phyloP scores from a whole-genome alignment of 2,113 vertebrate genomes.

The Oenanthe oenanthe region DNA sequence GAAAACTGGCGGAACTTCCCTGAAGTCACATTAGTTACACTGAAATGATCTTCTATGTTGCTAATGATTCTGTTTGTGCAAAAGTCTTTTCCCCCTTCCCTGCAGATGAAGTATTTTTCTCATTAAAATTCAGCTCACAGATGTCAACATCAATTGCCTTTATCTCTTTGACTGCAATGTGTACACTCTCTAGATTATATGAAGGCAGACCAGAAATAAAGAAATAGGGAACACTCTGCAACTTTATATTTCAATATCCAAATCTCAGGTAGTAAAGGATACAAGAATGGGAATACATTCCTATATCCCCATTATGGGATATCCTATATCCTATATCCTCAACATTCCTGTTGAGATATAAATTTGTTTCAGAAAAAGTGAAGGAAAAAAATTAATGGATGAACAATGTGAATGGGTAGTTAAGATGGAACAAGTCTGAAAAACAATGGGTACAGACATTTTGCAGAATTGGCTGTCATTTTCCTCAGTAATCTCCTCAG shows the following conservation, averaged over 20 bases:
- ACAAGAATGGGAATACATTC: background rate
- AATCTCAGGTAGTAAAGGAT: background rate
- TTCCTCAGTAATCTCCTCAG: background rate
- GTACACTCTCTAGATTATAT: background rate
- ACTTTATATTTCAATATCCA: background rate
- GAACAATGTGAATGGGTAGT: background rate
- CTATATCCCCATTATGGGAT: background rate
- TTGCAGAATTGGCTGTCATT: background rate
- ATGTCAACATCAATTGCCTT: background rate
- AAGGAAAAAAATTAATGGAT: background rate
- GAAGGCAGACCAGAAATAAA: background rate
- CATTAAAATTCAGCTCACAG: constrained; percentile 20
- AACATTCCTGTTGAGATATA: background rate
- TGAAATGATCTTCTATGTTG: background rate
- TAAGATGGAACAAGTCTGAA: background rate
- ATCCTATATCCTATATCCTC: too few species aligned
- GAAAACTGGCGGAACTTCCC: background rate
- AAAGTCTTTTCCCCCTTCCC: background rate
- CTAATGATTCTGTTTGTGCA: constrained; percentile 19
- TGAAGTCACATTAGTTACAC: constrained; percentile 10
- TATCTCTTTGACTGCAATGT: background rate
- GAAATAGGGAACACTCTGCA: background rate
- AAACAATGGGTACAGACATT: background rate
- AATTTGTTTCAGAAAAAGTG: background rate
- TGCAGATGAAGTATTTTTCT: constrained; percentile 19